Conservation (phyloP, 2,888 invertebrate species). For the Noctua comes region DNA sequence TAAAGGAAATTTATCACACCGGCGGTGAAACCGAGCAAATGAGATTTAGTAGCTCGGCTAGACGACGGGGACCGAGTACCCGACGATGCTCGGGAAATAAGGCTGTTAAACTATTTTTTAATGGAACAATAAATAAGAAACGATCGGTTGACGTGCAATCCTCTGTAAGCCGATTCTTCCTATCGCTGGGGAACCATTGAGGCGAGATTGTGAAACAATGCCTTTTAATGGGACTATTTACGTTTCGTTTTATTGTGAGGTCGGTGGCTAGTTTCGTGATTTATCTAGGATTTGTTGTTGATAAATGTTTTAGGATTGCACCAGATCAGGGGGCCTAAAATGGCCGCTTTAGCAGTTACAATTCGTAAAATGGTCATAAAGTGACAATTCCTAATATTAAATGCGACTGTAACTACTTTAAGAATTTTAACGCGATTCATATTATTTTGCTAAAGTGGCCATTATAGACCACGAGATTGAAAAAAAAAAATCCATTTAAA, state of each 20-base stretch:
- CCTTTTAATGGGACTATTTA: slow-evolving; percentile 60
- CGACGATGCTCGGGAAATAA: slow-evolving; percentile 49
- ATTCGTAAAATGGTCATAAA: too few species aligned
- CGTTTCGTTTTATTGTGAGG: slow-evolving; percentile 43
- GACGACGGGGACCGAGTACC: slow-evolving; percentile 46
- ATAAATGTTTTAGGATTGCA: slow-evolving; percentile 2
- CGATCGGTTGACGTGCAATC: slow-evolving; percentile 52
- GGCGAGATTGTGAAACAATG: slow-evolving; percentile 52
- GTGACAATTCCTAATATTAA: too few species aligned
- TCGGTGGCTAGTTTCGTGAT: slow-evolving; percentile 18
- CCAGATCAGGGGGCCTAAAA: neutral
- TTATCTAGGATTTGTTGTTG: slow-evolving; percentile 20
- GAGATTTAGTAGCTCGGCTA: slow-evolving; percentile 60
- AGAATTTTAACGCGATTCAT: too few species aligned
- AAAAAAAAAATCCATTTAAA: neutral
- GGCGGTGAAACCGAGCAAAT: slow-evolving; percentile 65
- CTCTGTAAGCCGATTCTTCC: slow-evolving; percentile 58
- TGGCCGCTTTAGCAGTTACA: too few species aligned
- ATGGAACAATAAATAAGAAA: slow-evolving; percentile 65
- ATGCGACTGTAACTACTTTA: too few species aligned
- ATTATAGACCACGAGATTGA: too few species aligned
- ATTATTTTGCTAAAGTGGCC: too few species aligned
- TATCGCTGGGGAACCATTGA: slow-evolving; percentile 38
- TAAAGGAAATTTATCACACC: slow-evolving; percentile 62
- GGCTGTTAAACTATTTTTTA: slow-evolving; percentile 66